Evolutionary conservation across 2,113 vertebrate genomes (phyloP).

Genomic region (Catagonus wagneri): DNA sequence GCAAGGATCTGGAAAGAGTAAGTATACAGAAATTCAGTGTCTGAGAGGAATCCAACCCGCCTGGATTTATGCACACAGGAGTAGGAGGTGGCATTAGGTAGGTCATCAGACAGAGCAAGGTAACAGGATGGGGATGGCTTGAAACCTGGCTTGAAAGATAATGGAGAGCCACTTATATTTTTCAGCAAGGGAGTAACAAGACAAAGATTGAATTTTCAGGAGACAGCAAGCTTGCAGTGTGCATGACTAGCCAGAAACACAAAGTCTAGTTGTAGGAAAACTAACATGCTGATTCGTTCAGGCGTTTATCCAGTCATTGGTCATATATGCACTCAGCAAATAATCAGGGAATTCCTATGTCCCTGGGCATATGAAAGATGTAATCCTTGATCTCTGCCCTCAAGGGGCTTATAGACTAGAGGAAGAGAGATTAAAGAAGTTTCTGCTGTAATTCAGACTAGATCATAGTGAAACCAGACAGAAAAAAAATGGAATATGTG

Average conservation of each 20-base stretch:
- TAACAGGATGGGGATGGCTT: neutral
- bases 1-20: neutral
- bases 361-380: neutral
- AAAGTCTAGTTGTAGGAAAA: neutral
- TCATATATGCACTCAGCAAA: neutral
- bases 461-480: neutral
- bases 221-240: neutral
- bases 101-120: neutral
- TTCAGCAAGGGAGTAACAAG: neutral
- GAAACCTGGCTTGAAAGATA: constrained; percentile 7
- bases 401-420: neutral
- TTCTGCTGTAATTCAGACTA: neutral
- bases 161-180: neutral
- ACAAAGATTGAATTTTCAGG: neutral
- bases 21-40: neutral
- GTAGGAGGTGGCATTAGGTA: neutral
- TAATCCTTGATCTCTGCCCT: neutral
- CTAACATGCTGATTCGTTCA: neutral
- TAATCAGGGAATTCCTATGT: neutral
- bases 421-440: neutral
- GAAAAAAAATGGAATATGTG: neutral
- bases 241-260: neutral
- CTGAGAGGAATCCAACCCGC: neutral
- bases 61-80: neutral
- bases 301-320: neutral